Base-by-base conservation (phyloP, 2,888 invertebrate species). In the Kuschelorhynchus macadamiae region DNA sequence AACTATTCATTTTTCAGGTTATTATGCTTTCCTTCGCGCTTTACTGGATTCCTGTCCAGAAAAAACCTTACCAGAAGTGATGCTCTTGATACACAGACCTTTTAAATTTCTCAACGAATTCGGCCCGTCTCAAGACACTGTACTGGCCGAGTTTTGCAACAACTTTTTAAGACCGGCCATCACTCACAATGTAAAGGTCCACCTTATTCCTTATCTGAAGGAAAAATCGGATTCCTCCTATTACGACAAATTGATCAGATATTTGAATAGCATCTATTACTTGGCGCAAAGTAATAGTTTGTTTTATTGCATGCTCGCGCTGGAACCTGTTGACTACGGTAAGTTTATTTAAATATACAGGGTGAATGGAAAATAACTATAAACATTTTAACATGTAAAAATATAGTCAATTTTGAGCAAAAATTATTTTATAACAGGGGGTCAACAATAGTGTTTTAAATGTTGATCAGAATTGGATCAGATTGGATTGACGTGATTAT, bases 51-150 rank as follows among this genome's bases (percentile, higher is more conserved):
- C 63, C 50, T 85, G 93, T 91, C 18, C 89, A 90, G 7, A 84
- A 91, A 73, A 88, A 90, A 73, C 63, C 9, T 55, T 75, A 25
- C 91, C 92, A 42, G 87, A 91, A 69, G 85, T 95, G 1, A 84
- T 94, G 62, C 90, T 92, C 75, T 88, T 96, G 77, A 88, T 96
- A 64, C 87, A 91, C 75, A 87, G 92, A 72, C 95, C 96, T 0
- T 85, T 96, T 60, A 85, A 86, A 30, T 85, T 90, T 68, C 85
- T 89, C 47, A 82, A 86, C 42, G 71, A 74, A 8, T 69, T 72
- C 12, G 74, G 84, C 44, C 84, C 86, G 44, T 88, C 87, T 80
- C 77, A 77, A 70, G 86, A 84, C 80, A 84, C 86, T 7, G 81
- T 86, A 12, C 75, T 87, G 41, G 82, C 81, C 7, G 87, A 88